Evolutionary conservation across 2,113 vertebrate species (phyloP), one percentile per base, ranked within the genome.

Genomic region (Heterocephalus glaber): DNA sequence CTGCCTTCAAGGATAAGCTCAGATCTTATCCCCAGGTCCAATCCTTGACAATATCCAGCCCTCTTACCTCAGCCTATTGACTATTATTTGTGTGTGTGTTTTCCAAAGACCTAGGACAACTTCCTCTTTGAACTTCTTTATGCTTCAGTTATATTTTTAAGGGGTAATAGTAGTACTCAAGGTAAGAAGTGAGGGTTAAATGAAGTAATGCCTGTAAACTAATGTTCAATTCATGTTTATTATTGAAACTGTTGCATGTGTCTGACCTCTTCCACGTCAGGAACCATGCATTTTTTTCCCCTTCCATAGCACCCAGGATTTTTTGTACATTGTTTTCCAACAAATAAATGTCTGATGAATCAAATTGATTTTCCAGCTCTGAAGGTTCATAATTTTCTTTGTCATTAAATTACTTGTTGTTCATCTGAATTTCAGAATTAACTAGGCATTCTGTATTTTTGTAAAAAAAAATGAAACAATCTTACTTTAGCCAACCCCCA

Each of bases 351-450:
- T 68, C 80, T 54, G 17, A 33, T 91, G 72, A 12, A 14, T 79
- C 10, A 8, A 92, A 44, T 30, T 44, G 38, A 83, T 88, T 33
- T 61, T 90, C 38, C 19, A 52, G 22, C 33, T 60, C 24, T 54
- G 52, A 66, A 41, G 22, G 8, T 70, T 95, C 44, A 89, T 76
- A 20, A 26, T 82, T 80, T 95, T 84, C 26, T 94, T 95, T 82
- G 85, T 41, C 3, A 19, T 94, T 94, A 52, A 68, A 66, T 66
- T 87, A 54, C 83, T 91, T 82, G 28, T 76, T 92, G 60, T 83
- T 83, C 63, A 54, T 76, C 35, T 84, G 77, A 89, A 96, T 66
- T 92, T 86, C 28, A 65, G 56, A 88, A 70, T 85, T 85, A 92
- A 83, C 49, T 24, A 11, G 35, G 26, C 5, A 33, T 4, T 12